Conservation (phyloP, 2,797 vertebrate species). For the Amazonetta brasiliensis region DNA sequence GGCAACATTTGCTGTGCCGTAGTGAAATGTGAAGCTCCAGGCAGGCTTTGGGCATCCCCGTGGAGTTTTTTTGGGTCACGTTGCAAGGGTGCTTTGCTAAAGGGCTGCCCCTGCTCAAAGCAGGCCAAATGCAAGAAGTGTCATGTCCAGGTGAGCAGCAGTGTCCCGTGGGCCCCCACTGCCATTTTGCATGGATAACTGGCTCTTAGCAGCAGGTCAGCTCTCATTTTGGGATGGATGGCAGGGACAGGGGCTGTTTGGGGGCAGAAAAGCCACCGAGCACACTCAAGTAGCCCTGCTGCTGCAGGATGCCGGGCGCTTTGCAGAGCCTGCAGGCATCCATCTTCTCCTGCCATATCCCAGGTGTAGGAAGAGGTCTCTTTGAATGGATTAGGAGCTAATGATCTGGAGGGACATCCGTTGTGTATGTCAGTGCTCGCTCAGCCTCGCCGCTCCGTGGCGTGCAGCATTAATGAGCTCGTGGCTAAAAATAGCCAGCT, state of each 20-base stretch:
- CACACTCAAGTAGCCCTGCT: too few relatives aligned
- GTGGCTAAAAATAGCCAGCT: conserved; percentile 75
- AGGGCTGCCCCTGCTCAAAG: not conserved
- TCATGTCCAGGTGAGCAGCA: not conserved
- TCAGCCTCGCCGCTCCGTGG: conserved; percentile 45
- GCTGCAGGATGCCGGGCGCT: accelerated
- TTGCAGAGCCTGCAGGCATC: not conserved
- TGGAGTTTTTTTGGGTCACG: not conserved
- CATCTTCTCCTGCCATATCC: not conserved
- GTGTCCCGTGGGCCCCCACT: not conserved
- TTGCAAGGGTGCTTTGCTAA: not conserved
- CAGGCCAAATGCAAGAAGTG: not conserved
- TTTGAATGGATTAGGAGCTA: not conserved
- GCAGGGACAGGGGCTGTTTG: too few relatives aligned
- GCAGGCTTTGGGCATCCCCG: not conserved
- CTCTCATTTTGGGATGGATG: not conserved
- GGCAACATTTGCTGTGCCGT: too few relatives aligned
- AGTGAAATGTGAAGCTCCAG: not conserved
- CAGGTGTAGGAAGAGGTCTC: not conserved
- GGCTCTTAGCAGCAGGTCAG: not conserved
- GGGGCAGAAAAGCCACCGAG: not conserved
- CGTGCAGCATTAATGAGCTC: conserved; percentile 69
- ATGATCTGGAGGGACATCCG: not conserved
- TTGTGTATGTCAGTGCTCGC: not conserved
- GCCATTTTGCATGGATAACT: not conserved